phyloP scores from a whole-genome alignment of 2,797 vertebrate genomes.

The Gymnothorax javanicus region DNA sequence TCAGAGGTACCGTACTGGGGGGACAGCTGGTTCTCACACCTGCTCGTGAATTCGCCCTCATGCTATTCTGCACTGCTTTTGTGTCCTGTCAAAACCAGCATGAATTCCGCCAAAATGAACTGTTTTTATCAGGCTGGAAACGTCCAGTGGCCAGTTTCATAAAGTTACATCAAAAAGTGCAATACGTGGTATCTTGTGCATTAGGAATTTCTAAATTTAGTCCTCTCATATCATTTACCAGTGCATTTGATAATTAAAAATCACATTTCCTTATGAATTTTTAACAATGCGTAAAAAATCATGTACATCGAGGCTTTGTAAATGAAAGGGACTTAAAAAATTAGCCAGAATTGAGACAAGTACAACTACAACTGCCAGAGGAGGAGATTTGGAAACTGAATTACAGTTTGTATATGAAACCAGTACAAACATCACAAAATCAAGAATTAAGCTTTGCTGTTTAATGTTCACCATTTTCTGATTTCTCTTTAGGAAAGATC shows the following conservation, averaged over 20 bases:
- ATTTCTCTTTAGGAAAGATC: neutral
- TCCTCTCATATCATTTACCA: neutral
- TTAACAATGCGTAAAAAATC: neutral
- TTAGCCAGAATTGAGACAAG: neutral
- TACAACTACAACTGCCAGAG: neutral
- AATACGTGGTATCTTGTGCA: neutral
- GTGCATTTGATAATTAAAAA: neutral
- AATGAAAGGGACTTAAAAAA: neutral
- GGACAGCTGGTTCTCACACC: conserved; percentile 9
- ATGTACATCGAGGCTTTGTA: neutral
- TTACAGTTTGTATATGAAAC: neutral
- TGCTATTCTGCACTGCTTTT: conserved; percentile 14
- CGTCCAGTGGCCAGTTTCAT: neutral
- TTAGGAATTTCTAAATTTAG: neutral
- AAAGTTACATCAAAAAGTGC: neutral
- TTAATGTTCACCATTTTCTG: neutral
- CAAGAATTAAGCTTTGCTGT: neutral
- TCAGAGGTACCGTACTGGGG: neutral
- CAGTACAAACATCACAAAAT: neutral
- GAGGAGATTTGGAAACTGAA: too few relatives aligned
- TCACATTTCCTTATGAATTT: neutral
- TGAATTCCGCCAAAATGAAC: neutral
- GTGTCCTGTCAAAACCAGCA: neutral
- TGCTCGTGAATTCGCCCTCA: conserved; percentile 24
- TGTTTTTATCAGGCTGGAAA: neutral